Conservation (phyloP, 2,113 vertebrate species). For the Perca flavescens region DNA sequence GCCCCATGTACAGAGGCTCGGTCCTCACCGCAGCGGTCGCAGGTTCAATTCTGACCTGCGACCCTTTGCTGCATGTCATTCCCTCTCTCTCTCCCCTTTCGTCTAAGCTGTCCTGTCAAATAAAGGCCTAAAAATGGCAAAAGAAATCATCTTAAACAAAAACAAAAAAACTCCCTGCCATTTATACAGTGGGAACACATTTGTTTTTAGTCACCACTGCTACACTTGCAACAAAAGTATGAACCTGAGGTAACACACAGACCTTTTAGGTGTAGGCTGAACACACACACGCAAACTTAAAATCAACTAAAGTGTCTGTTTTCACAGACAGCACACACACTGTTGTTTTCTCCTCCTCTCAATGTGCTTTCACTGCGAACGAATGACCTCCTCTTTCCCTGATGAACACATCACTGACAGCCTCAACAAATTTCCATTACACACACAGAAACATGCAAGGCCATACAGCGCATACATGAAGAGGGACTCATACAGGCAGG, state of each 20-base stretch:
- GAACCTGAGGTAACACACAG: neutral
- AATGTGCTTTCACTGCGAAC: neutral
- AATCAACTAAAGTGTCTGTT: neutral
- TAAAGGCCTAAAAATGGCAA: no score
- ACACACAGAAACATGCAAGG: conserved; percentile 7
- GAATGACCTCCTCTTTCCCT: conserved; percentile 38
- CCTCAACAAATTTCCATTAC: conserved; percentile 47
- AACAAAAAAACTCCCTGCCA: no score
- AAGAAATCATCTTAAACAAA: no score
- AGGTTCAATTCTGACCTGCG: no score
- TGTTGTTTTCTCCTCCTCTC: conserved; percentile 11
- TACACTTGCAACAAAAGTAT: conserved; percentile 17
- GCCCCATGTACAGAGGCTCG: no score
- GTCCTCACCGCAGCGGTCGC: no score
- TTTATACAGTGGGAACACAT: neutral
- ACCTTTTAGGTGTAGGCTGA: neutral
- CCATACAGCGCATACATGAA: neutral
- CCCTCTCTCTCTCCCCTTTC: no score
- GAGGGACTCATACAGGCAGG: conserved; percentile 5
- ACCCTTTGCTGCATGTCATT: no score
- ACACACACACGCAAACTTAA: conserved; percentile 6
- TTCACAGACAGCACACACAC: conserved; percentile 17
- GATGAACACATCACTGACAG: conserved; percentile 34
- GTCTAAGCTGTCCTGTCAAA: no score
- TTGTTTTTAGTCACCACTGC: neutral